Conservation (phyloP, 2,888 invertebrate genomes). For the Clostera curtula region DNA sequence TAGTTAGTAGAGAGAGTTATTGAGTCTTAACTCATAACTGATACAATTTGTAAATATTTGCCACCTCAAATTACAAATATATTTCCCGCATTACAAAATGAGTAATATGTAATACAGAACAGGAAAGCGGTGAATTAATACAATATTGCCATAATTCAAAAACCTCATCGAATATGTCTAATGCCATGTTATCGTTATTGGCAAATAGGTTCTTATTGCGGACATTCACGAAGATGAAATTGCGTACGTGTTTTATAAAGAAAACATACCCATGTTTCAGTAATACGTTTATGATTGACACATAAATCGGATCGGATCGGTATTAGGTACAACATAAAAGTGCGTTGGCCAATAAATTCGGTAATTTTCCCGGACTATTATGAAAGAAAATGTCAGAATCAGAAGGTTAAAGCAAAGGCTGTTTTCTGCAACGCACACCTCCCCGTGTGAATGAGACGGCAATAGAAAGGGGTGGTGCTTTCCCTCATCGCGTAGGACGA, state of each 20-base stretch:
- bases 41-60: too few species aligned
- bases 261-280: conserved; percentile 1
- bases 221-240: too few species aligned
- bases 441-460: conserved; percentile 44
- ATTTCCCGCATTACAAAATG: too few species aligned
- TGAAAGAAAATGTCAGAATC: conserved; percentile 39
- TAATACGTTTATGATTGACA: conserved; percentile 11
- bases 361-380: conserved; percentile 20
- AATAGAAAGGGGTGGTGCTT: conserved; percentile 51
- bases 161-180: too few species aligned
- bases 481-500: conserved; percentile 35
- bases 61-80: too few species aligned
- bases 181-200: too few species aligned
- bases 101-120: too few species aligned
- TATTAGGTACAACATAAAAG: conserved; percentile 8
- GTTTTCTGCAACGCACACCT: conserved; percentile 37
- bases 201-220: too few species aligned
- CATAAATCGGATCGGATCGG: conserved; percentile 8
- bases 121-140: too few species aligned
- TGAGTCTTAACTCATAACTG: too few species aligned
- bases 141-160: too few species aligned
- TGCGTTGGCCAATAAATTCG: conserved; percentile 18
- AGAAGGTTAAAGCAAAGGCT: conserved; percentile 41
- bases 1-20: too few species aligned
- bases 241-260: background rate